A percentile compares a stretch with the other conserved stretches of the same genome.
phyloP scores from a whole-genome alignment of 1,140 invertebrate genomes.

The Zaprionus ornatus region DNA sequence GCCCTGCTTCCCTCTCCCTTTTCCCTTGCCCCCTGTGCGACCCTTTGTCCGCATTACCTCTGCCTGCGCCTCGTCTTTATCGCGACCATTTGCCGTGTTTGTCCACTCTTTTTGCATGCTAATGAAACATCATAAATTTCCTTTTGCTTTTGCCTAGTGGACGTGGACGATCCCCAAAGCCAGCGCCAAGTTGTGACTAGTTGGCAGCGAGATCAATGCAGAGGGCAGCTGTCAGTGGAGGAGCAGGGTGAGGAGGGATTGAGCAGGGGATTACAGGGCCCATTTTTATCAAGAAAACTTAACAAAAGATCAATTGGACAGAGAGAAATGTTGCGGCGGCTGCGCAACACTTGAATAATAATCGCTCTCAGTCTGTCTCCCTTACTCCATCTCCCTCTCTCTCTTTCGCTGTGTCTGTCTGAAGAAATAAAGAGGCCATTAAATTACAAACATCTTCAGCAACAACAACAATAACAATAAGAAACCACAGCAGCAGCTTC shows the following conservation, averaged over 20 bases:
- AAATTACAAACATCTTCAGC: constrained; percentile 59
- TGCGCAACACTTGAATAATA: constrained; percentile 63
- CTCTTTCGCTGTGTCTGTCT: not conserved
- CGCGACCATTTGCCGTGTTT: constrained; percentile 33
- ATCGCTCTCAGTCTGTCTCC: constrained; percentile 18
- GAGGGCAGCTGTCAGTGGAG: not conserved
- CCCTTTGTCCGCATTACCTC: not conserved
- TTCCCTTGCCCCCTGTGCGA: not conserved
- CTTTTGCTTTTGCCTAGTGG: constrained; percentile 21
- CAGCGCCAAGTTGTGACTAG: constrained; percentile 25
- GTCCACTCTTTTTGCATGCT: constrained; percentile 70
- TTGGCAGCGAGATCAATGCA: constrained; percentile 30
- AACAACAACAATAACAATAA: constrained; percentile 5
- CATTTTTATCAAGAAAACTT: constrained; percentile 52
- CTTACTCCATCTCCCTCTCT: not conserved
- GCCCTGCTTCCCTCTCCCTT: not conserved
- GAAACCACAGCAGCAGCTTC: constrained; percentile 54
- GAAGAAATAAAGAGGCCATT: constrained; percentile 54
- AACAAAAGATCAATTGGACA: constrained; percentile 67
- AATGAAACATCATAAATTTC: constrained; percentile 76
- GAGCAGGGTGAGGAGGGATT: not conserved
- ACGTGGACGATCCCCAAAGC: constrained; percentile 12
- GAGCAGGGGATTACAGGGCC: constrained; percentile 17
- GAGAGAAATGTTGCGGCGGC: constrained; percentile 62
- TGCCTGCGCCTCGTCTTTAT: not conserved